Evolutionary conservation across 2,113 vertebrate species (phyloP).

Genomic region (Scartelaos histophorus): DNA sequence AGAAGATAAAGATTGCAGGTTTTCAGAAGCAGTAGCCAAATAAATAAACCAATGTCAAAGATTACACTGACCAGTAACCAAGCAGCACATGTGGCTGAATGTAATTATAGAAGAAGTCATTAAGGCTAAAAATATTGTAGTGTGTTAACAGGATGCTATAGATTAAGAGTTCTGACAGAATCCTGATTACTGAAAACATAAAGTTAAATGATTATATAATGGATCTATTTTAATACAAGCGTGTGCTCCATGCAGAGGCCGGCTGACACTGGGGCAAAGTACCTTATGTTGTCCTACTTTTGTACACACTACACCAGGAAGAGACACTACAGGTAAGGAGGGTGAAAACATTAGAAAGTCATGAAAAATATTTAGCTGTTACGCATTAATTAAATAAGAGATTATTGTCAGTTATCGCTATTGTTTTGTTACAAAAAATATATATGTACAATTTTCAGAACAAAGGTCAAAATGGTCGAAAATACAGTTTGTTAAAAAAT

Average conservation of each 20-base stretch:
- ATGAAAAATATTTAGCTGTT: not conserved
- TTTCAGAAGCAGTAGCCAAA: slow-evolving; percentile 20
- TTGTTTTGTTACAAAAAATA: no score
- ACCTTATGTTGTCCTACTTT: no score
- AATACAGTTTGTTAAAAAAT: no score
- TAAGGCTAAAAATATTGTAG: not conserved
- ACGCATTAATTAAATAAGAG: no score
- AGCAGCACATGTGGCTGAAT: slow-evolving; percentile 1
- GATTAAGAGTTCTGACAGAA: not conserved
- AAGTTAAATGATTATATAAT: not conserved
- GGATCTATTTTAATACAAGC: not conserved
- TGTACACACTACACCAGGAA: no score
- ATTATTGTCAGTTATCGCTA: no score
- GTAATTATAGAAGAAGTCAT: not conserved
- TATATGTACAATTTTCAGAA: no score
- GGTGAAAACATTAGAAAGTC: no score
- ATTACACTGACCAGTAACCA: slow-evolving; percentile 5
- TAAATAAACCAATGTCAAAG: slow-evolving; percentile 46
- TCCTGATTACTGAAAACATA: not conserved
- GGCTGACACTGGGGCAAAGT: no score
- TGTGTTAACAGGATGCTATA: not conserved
- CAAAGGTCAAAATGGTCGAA: no score
- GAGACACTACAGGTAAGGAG: no score
- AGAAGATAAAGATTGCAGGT: slow-evolving; percentile 40
- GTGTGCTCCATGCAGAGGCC: no score